These are phyloP conservation scores for Anoura caudifer DNA, from an alignment of 2,113 vertebrate genomes.

Conservation along the genomic window DNA sequence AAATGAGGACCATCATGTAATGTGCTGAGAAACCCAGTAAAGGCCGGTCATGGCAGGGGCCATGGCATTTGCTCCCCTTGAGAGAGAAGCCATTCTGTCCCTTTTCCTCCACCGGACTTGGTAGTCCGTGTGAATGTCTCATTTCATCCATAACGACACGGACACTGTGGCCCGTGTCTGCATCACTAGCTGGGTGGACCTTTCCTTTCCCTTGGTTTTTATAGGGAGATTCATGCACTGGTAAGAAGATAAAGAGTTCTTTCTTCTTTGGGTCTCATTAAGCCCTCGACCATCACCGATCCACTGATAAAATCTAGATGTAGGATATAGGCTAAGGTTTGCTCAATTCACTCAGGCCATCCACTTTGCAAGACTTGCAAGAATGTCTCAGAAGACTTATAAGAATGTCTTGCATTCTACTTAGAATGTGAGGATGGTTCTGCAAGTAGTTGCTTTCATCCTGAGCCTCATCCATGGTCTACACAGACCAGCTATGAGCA, in stretches of 20 bases:
- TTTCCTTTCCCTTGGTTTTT: not conserved
- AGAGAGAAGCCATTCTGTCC: too few relatives aligned
- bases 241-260: not conserved
- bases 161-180: too few relatives aligned
- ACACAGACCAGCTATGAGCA: not conserved
- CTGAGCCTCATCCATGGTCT: not conserved
- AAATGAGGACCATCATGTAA: too few relatives aligned
- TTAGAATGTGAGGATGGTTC: not conserved
- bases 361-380: not conserved
- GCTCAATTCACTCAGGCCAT: not conserved
- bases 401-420: not conserved
- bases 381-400: not conserved
- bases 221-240: not conserved
- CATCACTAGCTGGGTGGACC: not conserved
- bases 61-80: too few relatives aligned
- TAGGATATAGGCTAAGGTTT: not conserved
- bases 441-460: not conserved
- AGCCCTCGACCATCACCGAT: not conserved
- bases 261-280: not conserved
- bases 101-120: too few relatives aligned
- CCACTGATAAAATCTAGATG: not conserved
- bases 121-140: too few relatives aligned
- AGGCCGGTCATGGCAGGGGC: too few relatives aligned
- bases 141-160: too few relatives aligned
- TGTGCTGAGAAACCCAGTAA: too few relatives aligned